A percentile compares a stretch with the other conserved stretches of the same genome.
Evolutionary conservation across 2,113 vertebrate species (phyloP).

Genomic region (Perca schrenkii): DNA sequence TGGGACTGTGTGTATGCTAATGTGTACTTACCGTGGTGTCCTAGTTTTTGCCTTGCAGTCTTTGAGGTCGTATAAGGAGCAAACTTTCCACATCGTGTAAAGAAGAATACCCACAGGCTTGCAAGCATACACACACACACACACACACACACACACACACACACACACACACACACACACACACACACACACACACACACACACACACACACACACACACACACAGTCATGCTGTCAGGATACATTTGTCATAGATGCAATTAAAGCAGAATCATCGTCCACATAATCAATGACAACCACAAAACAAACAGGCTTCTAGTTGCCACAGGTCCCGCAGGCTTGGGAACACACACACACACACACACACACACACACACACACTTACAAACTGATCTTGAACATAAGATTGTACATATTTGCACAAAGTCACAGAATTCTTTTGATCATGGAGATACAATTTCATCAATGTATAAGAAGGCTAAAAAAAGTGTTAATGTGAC

Average conservation of each 20-base stretch:
- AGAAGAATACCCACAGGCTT: slow-evolving; percentile 41
- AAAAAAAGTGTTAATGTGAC: slow-evolving; percentile 20
- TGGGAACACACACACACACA: background rate
- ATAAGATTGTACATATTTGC: background rate
- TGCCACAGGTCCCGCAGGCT: slow-evolving; percentile 20
- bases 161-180: background rate
- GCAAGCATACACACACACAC: background rate
- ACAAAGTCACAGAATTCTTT: background rate
- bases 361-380: background rate
- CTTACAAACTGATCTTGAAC: background rate
- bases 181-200: background rate
- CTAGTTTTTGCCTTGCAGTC: slow-evolving; percentile 60
- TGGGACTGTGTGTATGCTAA: background rate
- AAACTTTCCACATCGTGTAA: slow-evolving; percentile 59
- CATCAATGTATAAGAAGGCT: slow-evolving; percentile 4
- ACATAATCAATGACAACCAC: slow-evolving; percentile 59
- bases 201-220: background rate
- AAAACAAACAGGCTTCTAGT: slow-evolving; percentile 37
- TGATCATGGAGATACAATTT: background rate
- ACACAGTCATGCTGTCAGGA: slow-evolving; percentile 56
- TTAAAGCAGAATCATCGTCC: slow-evolving; percentile 54
- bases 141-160: background rate
- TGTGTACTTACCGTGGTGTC: slow-evolving; percentile 47
- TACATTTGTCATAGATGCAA: slow-evolving; percentile 59
- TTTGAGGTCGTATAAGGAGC: slow-evolving; percentile 71